Evolutionary conservation across 2,797 vertebrate species (phyloP), one percentile per base, ranked within the genome.

Genomic region (Cheracebus regulus): DNA sequence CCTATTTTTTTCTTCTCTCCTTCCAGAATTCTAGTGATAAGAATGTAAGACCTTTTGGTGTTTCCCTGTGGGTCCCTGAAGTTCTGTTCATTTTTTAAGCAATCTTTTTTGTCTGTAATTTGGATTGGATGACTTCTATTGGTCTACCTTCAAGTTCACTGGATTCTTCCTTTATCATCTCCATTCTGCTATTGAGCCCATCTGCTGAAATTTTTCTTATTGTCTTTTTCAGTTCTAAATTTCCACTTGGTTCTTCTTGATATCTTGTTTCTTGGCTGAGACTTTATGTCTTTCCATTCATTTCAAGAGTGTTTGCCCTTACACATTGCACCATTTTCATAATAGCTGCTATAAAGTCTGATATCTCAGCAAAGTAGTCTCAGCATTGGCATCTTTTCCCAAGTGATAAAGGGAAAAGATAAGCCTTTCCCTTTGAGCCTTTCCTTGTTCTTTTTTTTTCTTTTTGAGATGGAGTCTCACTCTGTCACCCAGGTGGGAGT

Each of bases 201-300:
- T n/a, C n/a, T 7, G n/a, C 46, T 13, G 26, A 82, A 9, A 9
- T 78, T 50, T 81, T 44, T 90, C 28, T 70, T 92, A 72, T 82
- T 83, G 30, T 95, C 58, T 91, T 91, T 93, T 96, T 88, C 52
- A 30, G 73, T 55, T 96, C 41, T 81, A 64, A 95, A 44, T 96
- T 93, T 88, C 64, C 33, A 48, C 70, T 84, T 84, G 41, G 17
- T 91, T 84, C 57, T 93, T 83, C 57, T 48, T 82, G 30, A 19
- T 78, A 28, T 36, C 70, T 94, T 85, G 6, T 76, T 93, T 92
- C 48, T 95, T 75, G 78, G 41, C 76, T 81, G 48, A 91, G 79
- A 44, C 48, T 73, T 64, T 87, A 33, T n/a, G 17, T 88, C 33
- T 89, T 96, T 92, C 46, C 61, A 4, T 72, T 82, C 64, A 72